Percentiles rank a stretch among this genome's conserved stretches.
Evolutionary conservation across 2,113 vertebrate genomes (phyloP).

Genomic region (Accipiter cooperii): DNA sequence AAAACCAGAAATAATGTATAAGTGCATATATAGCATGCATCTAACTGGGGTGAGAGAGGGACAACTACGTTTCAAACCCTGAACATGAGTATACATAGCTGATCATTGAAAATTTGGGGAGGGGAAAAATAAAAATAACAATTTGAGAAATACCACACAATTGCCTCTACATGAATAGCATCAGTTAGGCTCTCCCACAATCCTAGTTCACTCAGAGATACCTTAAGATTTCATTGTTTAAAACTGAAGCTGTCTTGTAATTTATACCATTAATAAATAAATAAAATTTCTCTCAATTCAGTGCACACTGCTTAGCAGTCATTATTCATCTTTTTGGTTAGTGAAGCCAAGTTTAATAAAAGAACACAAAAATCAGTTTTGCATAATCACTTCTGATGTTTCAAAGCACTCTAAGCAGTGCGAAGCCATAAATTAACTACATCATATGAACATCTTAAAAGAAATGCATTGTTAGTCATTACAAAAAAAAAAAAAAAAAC

Average conservation of each 20-base stretch:
- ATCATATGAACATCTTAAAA: neutral
- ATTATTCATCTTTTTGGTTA: neutral
- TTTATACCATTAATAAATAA: neutral
- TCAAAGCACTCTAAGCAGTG: neutral
- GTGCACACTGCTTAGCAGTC: neutral
- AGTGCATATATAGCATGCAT: fast-evolving
- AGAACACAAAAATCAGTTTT: neutral
- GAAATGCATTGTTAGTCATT: neutral
- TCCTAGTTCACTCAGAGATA: neutral
- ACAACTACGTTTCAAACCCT: neutral
- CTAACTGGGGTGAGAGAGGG: neutral
- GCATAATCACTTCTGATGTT: neutral
- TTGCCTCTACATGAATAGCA: neutral
- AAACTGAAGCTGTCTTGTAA: neutral
- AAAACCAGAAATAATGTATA: fast-evolving
- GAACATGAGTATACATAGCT: neutral
- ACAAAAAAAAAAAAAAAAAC: neutral
- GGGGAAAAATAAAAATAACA: neutral
- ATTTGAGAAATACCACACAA: neutral
- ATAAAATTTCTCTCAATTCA: neutral
- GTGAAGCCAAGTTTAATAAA: neutral
- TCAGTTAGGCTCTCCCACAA: neutral
- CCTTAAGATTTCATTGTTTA: neutral
- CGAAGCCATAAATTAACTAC: neutral
- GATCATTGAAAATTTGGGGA: neutral